Conservation (phyloP, 2,888 invertebrate genomes). For the Bruchidius siliquastri region DNA sequence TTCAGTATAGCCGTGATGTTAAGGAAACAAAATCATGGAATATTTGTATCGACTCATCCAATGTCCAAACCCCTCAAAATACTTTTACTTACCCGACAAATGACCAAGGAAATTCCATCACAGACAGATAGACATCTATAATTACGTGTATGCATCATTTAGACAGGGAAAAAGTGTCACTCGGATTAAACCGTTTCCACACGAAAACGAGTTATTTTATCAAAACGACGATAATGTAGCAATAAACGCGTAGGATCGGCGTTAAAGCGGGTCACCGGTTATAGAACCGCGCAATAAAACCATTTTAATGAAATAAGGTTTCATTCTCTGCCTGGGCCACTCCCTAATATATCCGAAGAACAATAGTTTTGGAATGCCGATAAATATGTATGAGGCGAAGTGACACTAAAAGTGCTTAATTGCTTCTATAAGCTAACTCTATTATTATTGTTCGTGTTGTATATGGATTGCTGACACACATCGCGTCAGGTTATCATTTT, state of each 20-base stretch:
- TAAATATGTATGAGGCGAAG: conserved; percentile 23
- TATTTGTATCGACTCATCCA: no score
- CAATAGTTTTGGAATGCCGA: conserved; percentile 19
- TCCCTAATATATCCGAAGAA: conserved; percentile 23
- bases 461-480: conserved; percentile 21
- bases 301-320: conserved; percentile 26
- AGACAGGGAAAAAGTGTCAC: background rate
- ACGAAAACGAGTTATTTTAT: background rate
- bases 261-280: background rate
- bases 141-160: background rate
- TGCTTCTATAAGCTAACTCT: conserved; percentile 17
- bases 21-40: no score
- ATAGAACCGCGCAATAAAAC: conserved; percentile 21
- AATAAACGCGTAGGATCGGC: background rate
- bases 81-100: no score
- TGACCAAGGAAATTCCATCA: no score
- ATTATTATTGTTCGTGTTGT: conserved; percentile 19
- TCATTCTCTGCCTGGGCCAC: conserved; percentile 19
- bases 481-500: conserved; percentile 3
- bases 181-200: background rate
- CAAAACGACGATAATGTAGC: background rate
- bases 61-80: no score
- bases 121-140: background rate
- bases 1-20: no score
- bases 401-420: conserved; percentile 22